Evolutionary conservation across 1,140 invertebrate genomes (phyloP).

Genomic region (Drosophila littoralis): DNA sequence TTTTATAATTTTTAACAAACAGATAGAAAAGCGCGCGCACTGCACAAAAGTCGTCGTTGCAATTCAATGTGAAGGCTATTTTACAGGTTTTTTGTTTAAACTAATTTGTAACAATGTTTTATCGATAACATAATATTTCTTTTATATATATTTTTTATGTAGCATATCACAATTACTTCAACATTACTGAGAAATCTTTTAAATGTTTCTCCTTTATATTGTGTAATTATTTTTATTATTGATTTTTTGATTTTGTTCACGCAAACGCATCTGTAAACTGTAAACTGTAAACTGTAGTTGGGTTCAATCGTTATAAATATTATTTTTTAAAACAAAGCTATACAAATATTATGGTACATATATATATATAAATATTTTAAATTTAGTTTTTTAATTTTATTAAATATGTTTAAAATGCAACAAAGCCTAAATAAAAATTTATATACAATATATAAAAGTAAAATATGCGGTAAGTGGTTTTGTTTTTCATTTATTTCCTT

Average conservation of each 20-base stretch:
- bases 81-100: constrained; percentile 82
- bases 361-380: constrained; percentile 30
- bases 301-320: constrained; percentile 78
- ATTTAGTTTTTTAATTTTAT: constrained; percentile 75
- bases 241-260: constrained; percentile 68
- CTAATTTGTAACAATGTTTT: constrained; percentile 69
- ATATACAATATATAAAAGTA: constrained; percentile 67
- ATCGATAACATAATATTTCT: constrained; percentile 43
- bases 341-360: constrained; percentile 65
- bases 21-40: constrained; percentile 64
- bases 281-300: constrained; percentile 51
- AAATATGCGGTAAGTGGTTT: constrained; percentile 9
- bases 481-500: constrained; percentile 17
- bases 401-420: constrained; percentile 77
- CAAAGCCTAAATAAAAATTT: constrained; percentile 70
- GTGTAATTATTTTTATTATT: constrained; percentile 66
- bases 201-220: constrained; percentile 58
- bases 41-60: constrained; percentile 57
- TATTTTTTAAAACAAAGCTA: constrained; percentile 47
- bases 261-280: constrained; percentile 52
- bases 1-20: constrained; percentile 56
- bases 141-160: constrained; percentile 33
- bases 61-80: constrained; percentile 80
- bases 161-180: constrained; percentile 38
- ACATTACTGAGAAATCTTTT: constrained; percentile 40